Conservation (phyloP, 2,797 vertebrate species). For the Perodicticus potto region DNA sequence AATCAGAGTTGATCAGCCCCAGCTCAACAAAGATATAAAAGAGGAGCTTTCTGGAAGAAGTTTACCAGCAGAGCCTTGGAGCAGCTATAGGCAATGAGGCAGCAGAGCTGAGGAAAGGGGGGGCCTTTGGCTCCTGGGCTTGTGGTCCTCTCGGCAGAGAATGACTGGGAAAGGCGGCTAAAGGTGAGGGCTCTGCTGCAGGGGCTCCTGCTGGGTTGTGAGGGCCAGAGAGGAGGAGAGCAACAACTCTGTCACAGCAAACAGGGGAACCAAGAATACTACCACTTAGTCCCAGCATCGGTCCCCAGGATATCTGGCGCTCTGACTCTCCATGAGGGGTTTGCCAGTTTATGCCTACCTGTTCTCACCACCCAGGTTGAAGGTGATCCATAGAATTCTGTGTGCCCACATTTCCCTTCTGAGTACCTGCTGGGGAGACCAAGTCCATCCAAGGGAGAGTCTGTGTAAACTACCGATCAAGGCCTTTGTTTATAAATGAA, state of each 20-base stretch:
- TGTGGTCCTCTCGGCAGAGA: background rate
- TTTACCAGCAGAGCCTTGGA: background rate
- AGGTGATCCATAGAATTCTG: background rate
- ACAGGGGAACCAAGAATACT: background rate
- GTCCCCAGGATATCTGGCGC: fast-evolving
- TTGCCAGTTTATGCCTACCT: background rate
- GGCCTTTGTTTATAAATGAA: background rate
- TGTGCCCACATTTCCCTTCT: fast-evolving
- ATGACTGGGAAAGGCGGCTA: background rate
- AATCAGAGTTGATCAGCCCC: background rate
- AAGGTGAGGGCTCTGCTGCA: background rate
- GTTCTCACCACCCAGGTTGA: too few species aligned
- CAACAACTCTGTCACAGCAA: background rate
- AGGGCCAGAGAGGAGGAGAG: background rate
- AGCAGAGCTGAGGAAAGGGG: background rate
- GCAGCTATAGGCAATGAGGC: background rate
- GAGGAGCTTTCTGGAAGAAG: background rate
- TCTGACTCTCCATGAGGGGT: background rate
- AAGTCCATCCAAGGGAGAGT: background rate
- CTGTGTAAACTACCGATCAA: background rate
- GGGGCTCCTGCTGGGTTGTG: background rate
- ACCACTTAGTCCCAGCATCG: background rate
- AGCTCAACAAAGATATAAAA: background rate
- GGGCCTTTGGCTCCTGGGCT: background rate
- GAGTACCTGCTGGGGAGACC: background rate